These are phyloP conservation scores for Baronia brevicornis DNA, from an alignment of 2,888 invertebrate species.

Conservation along the genomic window DNA sequence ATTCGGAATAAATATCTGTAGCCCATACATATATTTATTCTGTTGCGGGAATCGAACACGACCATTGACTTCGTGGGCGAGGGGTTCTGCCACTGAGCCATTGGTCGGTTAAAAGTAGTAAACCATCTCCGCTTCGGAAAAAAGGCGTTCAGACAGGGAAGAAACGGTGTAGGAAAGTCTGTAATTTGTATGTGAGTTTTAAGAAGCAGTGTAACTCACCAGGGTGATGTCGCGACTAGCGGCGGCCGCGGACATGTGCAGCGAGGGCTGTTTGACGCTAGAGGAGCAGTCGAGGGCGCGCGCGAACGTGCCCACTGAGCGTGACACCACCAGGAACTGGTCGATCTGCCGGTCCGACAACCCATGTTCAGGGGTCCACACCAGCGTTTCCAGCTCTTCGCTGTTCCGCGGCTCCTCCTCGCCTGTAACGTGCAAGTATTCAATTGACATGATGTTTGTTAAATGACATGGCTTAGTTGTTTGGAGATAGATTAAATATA, in stretches of 20 bases:
- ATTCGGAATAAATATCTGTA: too few relatives aligned
- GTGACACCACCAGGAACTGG: conserved; percentile 95
- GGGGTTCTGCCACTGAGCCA: too few relatives aligned
- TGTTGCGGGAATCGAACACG: too few relatives aligned
- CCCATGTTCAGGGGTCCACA: conserved; percentile 95
- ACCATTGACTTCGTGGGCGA: too few relatives aligned
- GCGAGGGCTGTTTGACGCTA: conserved; percentile 97
- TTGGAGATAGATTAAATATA: too few relatives aligned
- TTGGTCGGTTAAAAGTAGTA: too few relatives aligned
- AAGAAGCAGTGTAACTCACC: conserved; percentile 57
- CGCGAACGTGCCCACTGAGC: conserved; percentile 98
- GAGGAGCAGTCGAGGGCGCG: conserved; percentile 98
- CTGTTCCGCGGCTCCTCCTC: conserved; percentile 79
- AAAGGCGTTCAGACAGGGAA: too few relatives aligned
- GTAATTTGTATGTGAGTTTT: too few relatives aligned
- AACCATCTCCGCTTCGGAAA: too few relatives aligned
- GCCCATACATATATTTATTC: too few relatives aligned
- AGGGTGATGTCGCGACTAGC: conserved; percentile 98
- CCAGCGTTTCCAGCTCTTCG: conserved; percentile 90
- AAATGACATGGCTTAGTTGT: too few relatives aligned
- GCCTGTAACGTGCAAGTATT: conserved; percentile 52
- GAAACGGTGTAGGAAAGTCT: too few relatives aligned
- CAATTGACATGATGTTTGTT: neutral
- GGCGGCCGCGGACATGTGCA: conserved; percentile 99
- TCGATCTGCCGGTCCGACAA: conserved; percentile 97